Conservation (phyloP, 2,888 invertebrate genomes). For the Criorhina ranunculi region DNA sequence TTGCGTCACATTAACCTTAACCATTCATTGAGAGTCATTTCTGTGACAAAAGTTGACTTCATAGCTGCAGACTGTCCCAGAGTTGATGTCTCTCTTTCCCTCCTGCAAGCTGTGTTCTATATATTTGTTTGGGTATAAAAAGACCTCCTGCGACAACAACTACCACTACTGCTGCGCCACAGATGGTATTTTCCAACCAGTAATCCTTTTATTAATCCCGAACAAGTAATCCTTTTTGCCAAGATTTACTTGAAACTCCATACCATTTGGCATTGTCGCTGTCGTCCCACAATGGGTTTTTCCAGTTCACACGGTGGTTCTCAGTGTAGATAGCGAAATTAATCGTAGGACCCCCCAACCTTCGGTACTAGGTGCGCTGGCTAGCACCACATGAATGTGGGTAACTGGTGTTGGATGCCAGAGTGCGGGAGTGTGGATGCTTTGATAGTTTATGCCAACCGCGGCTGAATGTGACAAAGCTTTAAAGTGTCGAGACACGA, state of each 20-base stretch:
- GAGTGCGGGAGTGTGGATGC: conserved; percentile 29
- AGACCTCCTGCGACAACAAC: neutral
- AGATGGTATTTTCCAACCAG: conserved; percentile 73
- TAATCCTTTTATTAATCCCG: conserved; percentile 76
- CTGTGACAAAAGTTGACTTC: conserved; percentile 15
- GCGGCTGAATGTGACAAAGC: conserved; percentile 58
- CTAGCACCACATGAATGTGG: conserved; percentile 43
- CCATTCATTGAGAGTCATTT: conserved; percentile 40
- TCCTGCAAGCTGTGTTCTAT: conserved; percentile 1
- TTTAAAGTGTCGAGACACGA: conserved; percentile 6
- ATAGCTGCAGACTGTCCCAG: conserved; percentile 10
- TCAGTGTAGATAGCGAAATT: conserved; percentile 67
- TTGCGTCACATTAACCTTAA: too few relatives aligned
- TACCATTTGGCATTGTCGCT: conserved; percentile 14
- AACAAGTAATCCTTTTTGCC: conserved; percentile 74
- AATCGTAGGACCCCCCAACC: conserved; percentile 41
- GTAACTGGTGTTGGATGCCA: conserved; percentile 27
- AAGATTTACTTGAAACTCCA: conserved; percentile 72
- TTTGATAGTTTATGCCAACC: conserved; percentile 64
- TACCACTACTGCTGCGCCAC: conserved; percentile 58
- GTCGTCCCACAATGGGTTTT: conserved; percentile 18
- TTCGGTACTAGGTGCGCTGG: neutral
- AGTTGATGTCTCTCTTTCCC: neutral
- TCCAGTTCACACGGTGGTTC: conserved; percentile 61
- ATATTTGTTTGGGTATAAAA: conserved; percentile 26